Evolutionary conservation across 2,113 vertebrate genomes (phyloP), one percentile per base, ranked within the genome.

Genomic region (Neogale vison): DNA sequence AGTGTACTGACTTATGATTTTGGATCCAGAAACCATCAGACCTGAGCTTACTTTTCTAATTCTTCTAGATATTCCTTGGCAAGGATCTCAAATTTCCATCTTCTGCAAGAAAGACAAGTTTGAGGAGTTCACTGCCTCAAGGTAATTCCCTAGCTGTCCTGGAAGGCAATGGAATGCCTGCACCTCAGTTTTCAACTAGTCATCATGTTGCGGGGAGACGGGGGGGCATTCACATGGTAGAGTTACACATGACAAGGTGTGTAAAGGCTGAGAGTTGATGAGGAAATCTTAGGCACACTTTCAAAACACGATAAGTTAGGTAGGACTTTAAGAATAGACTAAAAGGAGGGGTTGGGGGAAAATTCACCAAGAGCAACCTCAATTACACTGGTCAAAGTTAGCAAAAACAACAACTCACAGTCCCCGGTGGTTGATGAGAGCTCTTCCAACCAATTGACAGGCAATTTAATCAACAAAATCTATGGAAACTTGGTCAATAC

Each of bases 21-120:
- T 21, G 2, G 23, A 80, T 34, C 61, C 65, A 82, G 85, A 81
- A 55, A 88, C n/a, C 76, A 90, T 90, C 90, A 96, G 31, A 83
- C 21, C 31, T 85, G 20, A 61, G 10, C 29, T 94, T 80, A 55
- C 24, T 95, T 84, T 96, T 47, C 88, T 95, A 92, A 93, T 83
- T 95, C n/a, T 74, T 88, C 36, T 79, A 86, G 71, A 61, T 69
- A 82, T 52, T 83, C 52, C 21, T 93, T 59, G 29, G 57, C 34
- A 94, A 94, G 24, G 29, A 95, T 90, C 55, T 95, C 42, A 42
- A 84, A 55, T 80, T 81, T 76, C 42, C 36, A 84, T 74, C 36
- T 85, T 93, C 50, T 67, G 2, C 4, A 71, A 84, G 36, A 57
- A 90, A 90, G 63, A 50, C 47, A 50, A 93, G 80, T 59, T 74